Percentiles rank a stretch among this genome's conserved stretches.
Conservation (phyloP, 2,797 vertebrate species). For the Cyclopterus lumpus region DNA sequence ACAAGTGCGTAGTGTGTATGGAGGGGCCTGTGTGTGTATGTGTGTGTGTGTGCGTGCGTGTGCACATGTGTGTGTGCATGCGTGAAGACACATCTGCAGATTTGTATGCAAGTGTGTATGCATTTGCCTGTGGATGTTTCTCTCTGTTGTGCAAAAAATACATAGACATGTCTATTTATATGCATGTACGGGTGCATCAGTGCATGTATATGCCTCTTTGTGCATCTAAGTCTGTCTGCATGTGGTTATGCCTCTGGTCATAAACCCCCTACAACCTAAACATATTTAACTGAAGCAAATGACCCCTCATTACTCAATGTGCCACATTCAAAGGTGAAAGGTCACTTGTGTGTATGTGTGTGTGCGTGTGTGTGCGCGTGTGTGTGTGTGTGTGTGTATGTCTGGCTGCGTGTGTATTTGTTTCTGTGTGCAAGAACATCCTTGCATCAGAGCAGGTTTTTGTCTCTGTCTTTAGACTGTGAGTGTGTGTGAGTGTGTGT, state of each 20-base stretch:
- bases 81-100: slow-evolving; percentile 30
- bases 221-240: slow-evolving; percentile 40
- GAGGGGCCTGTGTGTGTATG: slow-evolving; percentile 31
- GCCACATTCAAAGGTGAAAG: slow-evolving; percentile 68
- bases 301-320: slow-evolving; percentile 77
- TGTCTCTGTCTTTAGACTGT: slow-evolving; percentile 4
- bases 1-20: slow-evolving; percentile 66
- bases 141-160: slow-evolving; percentile 16
- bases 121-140: background rate
- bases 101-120: slow-evolving; percentile 27
- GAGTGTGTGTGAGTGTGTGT: background rate
- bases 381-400: slow-evolving; percentile 31
- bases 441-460: slow-evolving; percentile 32
- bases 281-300: slow-evolving; percentile 73
- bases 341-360: slow-evolving; percentile 35
- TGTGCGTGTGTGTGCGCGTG: slow-evolving; percentile 21
- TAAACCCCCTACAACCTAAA: slow-evolving; percentile 57
- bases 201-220: slow-evolving; percentile 23
- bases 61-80: slow-evolving; percentile 10
- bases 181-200: slow-evolving; percentile 2
- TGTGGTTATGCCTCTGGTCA: slow-evolving; percentile 63
- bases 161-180: slow-evolving; percentile 8
- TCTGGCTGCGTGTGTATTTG: slow-evolving; percentile 22
- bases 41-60: background rate
- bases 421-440: slow-evolving; percentile 4